A percentile compares a stretch with the other conserved stretches of the same genome.
Conservation (phyloP, 2,113 vertebrate species). For the Meriones unguiculatus region DNA sequence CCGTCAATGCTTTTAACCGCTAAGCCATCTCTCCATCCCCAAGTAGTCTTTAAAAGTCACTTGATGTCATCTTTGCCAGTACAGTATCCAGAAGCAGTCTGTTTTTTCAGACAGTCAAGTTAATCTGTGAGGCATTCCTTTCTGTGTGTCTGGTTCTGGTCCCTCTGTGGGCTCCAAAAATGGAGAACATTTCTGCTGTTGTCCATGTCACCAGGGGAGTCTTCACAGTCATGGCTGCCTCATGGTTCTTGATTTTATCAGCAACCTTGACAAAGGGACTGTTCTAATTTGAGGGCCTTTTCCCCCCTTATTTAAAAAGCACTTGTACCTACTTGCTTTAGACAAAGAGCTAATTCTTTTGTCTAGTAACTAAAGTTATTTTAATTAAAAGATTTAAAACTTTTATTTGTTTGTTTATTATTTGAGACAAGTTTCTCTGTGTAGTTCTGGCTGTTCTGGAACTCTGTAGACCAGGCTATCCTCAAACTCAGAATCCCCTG, state of each 20-base stretch:
- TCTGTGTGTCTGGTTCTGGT: neutral
- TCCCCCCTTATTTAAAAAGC: neutral
- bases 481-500: neutral
- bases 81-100: neutral
- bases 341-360: neutral
- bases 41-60: neutral
- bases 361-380: neutral
- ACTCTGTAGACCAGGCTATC: neutral
- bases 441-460: neutral
- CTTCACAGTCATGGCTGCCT: neutral
- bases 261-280: constrained; percentile 28
- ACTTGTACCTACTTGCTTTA: neutral
- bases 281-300: neutral
- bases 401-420: neutral
- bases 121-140: neutral
- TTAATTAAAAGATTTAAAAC: neutral
- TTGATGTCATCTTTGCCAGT: neutral
- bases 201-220: neutral
- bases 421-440: neutral
- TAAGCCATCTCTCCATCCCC: too few relatives aligned
- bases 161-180: neutral
- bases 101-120: neutral
- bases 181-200: neutral
- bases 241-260: neutral
- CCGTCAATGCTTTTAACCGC: too few relatives aligned